Evolutionary conservation across 2,888 invertebrate genomes (phyloP), one percentile per base, ranked within the genome.

Genomic region (Dynastes tityus): DNA sequence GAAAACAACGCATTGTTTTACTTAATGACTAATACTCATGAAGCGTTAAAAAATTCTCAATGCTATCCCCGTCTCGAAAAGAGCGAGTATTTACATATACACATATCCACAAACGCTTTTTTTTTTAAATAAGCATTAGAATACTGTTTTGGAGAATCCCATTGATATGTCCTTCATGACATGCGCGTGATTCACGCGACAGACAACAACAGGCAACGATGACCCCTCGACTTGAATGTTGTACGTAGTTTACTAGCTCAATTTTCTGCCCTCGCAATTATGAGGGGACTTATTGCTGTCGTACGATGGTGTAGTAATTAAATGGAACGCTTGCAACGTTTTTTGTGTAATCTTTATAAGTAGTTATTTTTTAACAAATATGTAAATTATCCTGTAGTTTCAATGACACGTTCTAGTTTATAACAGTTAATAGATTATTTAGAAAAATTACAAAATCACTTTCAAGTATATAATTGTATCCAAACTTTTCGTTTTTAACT

Each of bases 141-240:
- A 73, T 73, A 73, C 61, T 73, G 73, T 73, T 73, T 73, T 73
- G 73, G 73, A 73, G 73, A 73, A 73, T 73, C 73, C 73, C 71
- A 71, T 71, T 58, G 58, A 71, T 73, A 40, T 73, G 73, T 73
- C 73, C 73, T 73, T 73, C 73, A 58, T 53, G 73, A 16, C 58
- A 58, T 68, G 58, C 37, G 58, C 55, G 51, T 73, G 73, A 73
- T 37, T 73, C 73, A 73, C 37, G 4, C 58, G 58, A 40, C 58
- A 58, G 55, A 22, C 55, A 58, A 53, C 53, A 53, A 58, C 13
- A 27, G 45, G 51, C 53, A 58, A 29, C 58, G 58, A 73, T 40
- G 45, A 67, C 45, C 45, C 49, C 67, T 45, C 45, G 22, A 8
- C 22, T 32, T 11, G 63, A 11, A 11, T 11, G 11, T 22, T 22